Conservation (phyloP, 2,113 vertebrate species). For the Caretta caretta region DNA sequence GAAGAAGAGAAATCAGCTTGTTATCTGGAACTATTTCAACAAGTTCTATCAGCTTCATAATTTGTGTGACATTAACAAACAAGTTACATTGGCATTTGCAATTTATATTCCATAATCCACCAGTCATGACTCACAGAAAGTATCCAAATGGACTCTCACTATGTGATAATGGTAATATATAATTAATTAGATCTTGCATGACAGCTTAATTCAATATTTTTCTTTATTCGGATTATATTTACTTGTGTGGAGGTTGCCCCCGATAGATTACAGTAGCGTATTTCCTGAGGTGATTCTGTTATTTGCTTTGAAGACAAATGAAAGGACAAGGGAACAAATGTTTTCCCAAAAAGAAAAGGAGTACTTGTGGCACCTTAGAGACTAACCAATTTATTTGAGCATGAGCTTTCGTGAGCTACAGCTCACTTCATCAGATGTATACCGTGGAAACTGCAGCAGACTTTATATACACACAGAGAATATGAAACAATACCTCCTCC, state of each 20-base stretch:
- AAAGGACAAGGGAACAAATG: conserved; percentile 68
- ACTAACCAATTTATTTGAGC: too few species aligned
- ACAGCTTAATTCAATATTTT: conserved; percentile 31
- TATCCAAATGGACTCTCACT: not conserved
- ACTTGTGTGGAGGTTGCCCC: conserved; percentile 49
- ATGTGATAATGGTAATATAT: not conserved
- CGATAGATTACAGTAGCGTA: conserved; percentile 65
- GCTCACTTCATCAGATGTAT: too few species aligned
- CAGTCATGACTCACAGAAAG: not conserved
- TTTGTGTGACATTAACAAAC: not conserved
- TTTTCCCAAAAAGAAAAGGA: too few species aligned
- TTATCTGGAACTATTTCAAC: not conserved
- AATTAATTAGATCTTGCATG: not conserved
- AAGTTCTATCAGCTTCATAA: not conserved
- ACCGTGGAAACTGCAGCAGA: too few species aligned
- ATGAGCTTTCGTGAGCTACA: too few species aligned
- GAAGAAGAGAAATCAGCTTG: not conserved
- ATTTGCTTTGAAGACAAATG: conserved; percentile 55
- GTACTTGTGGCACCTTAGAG: too few species aligned
- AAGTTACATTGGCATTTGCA: not conserved
- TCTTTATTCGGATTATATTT: conserved; percentile 65
- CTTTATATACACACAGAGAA: too few species aligned
- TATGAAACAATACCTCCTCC: too few species aligned
- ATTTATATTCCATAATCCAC: not conserved
- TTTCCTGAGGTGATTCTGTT: conserved; percentile 58